Conservation (phyloP, 2,888 invertebrate species). For the Ptychoptera albimana region DNA sequence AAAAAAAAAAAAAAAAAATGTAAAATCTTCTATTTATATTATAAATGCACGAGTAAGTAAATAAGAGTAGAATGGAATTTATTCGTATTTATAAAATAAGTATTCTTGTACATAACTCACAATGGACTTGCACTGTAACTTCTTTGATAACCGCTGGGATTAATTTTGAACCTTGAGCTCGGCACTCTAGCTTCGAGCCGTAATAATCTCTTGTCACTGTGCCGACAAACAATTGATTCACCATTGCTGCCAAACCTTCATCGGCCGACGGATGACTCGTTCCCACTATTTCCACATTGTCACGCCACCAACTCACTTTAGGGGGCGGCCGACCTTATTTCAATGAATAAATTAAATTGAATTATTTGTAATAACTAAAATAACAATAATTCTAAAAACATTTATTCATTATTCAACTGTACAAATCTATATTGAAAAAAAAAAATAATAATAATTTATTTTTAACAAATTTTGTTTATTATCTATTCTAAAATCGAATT, state of each 20-base stretch:
- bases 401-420: neutral
- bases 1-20: conserved; percentile 2
- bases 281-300: conserved; percentile 54
- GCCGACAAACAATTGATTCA: conserved; percentile 61
- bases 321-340: conserved; percentile 62
- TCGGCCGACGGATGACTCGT: conserved; percentile 48
- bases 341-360: conserved; percentile 1
- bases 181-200: conserved; percentile 57
- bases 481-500: too few relatives aligned
- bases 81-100: too few relatives aligned
- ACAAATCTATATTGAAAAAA: too few relatives aligned
- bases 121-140: conserved; percentile 57
- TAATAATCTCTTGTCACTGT: conserved; percentile 54
- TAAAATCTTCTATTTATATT: too few relatives aligned
- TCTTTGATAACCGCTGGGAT: conserved; percentile 51
- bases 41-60: too few relatives aligned
- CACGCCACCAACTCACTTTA: conserved; percentile 69
- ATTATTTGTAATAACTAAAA: neutral
- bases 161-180: conserved; percentile 57
- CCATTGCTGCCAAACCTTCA: conserved; percentile 40
- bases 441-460: too few relatives aligned
- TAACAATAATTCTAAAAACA: neutral
- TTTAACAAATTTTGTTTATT: too few relatives aligned
- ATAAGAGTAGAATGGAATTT: too few relatives aligned
- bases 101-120: conserved; percentile 24